Evolutionary conservation across 1,140 invertebrate species (phyloP).

Genomic region (Choristoneura fumiferana): DNA sequence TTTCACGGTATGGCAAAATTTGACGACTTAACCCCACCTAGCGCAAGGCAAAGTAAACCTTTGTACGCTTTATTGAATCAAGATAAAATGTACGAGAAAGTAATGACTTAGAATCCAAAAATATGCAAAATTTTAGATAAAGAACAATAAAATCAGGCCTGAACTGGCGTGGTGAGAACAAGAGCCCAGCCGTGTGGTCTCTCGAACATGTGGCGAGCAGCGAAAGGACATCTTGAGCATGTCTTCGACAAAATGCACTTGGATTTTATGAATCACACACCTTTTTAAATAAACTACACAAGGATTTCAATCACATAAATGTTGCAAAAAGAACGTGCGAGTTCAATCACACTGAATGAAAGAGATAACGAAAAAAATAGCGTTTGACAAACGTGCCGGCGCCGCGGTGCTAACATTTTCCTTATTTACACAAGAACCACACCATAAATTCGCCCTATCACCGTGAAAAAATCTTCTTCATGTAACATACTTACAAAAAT

Average conservation of each 20-base stretch:
- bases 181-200: conserved; percentile 27
- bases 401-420: conserved; percentile 57
- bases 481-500: conserved; percentile 76
- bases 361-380: conserved; percentile 59
- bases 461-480: conserved; percentile 68
- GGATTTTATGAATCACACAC: conserved; percentile 37
- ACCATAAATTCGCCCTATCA: conserved; percentile 46
- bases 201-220: conserved; percentile 65
- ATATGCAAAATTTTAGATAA: neutral
- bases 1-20: conserved; percentile 33
- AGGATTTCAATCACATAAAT: conserved; percentile 32
- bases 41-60: conserved; percentile 48
- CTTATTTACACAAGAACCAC: conserved; percentile 66
- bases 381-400: conserved; percentile 75
- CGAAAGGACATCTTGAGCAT: conserved; percentile 61
- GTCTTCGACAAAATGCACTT: conserved; percentile 46
- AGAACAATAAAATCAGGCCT: conserved; percentile 27
- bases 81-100: conserved; percentile 25
- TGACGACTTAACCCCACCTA: conserved; percentile 71
- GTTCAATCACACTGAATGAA: conserved; percentile 43
- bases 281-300: conserved; percentile 34
- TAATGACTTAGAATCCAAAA: neutral
- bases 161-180: conserved; percentile 26
- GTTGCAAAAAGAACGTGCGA: conserved; percentile 32
- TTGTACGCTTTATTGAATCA: conserved; percentile 35